These are phyloP conservation scores for Leguminivora glycinivorella DNA, from an alignment of 1,140 invertebrate species.

Conservation along the genomic window DNA sequence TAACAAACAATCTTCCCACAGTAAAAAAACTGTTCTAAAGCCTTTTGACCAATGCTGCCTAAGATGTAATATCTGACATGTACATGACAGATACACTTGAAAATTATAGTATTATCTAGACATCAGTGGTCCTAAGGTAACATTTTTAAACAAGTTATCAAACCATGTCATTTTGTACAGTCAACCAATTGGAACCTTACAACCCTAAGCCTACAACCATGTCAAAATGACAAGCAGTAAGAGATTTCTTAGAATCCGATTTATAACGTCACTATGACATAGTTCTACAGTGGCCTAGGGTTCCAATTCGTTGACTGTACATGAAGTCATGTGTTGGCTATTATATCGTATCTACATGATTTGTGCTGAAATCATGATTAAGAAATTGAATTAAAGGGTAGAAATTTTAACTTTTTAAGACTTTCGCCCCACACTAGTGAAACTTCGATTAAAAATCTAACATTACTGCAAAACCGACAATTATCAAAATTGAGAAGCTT, in stretches of 20 bases:
- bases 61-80: too few relatives aligned
- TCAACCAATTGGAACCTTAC: too few relatives aligned
- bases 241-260: too few relatives aligned
- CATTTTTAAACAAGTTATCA: background rate
- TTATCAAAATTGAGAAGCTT: constrained; percentile 5
- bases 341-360: background rate
- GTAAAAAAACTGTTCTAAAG: background rate
- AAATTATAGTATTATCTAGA: background rate
- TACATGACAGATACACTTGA: background rate
- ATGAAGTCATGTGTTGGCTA: background rate
- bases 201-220: too few relatives aligned
- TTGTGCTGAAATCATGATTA: background rate
- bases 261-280: too few relatives aligned
- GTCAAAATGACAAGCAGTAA: too few relatives aligned
- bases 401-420: background rate
- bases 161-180: background rate
- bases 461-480: constrained; percentile 7
- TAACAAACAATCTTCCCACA: background rate
- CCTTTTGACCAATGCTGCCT: too few relatives aligned
- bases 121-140: background rate
- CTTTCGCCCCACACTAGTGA: too few relatives aligned
- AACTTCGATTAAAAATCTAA: background rate
- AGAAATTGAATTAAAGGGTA: too few relatives aligned
- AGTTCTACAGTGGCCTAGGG: too few relatives aligned
- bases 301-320: too few relatives aligned